Evolutionary conservation across 2,113 vertebrate genomes (phyloP).

Genomic region (Alouatta palliata): DNA sequence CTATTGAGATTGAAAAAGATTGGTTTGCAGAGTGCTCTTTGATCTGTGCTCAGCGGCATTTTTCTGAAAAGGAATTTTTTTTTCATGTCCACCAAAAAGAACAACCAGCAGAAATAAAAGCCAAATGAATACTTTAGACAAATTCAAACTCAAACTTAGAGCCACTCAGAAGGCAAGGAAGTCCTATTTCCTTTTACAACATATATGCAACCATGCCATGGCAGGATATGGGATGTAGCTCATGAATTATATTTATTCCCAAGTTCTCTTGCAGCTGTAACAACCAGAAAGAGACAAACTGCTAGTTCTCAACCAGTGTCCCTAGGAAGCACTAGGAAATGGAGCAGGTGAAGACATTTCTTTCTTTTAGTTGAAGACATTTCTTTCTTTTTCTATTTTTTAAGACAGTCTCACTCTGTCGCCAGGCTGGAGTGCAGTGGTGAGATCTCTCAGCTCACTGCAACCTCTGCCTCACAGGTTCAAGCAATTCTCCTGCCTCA

Average conservation of each 20-base stretch:
- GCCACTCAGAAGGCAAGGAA: neutral
- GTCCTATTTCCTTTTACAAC: neutral
- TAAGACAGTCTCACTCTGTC: too few relatives aligned
- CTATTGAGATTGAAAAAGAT: slow-evolving; percentile 17
- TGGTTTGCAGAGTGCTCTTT: neutral
- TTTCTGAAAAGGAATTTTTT: slow-evolving; percentile 33
- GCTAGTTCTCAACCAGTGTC: neutral
- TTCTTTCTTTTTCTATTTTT: neutral
- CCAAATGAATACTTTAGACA: neutral
- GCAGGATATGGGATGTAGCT: neutral
- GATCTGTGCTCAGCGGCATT: neutral
- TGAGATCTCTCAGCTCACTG: too few relatives aligned
- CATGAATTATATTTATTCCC: neutral
- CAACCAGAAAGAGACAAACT: neutral
- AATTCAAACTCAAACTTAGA: neutral
- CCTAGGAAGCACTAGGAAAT: neutral
- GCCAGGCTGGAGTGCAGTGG: too few relatives aligned
- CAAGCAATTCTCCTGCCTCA: too few relatives aligned
- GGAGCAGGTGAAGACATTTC: fast-evolving
- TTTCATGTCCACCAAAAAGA: neutral
- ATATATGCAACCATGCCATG: fast-evolving
- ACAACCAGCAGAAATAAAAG: neutral
- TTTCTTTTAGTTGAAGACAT: neutral
- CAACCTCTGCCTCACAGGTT: too few relatives aligned
- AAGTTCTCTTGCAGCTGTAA: neutral